These are phyloP conservation scores for Hermetia illucens DNA, from an alignment of 1,140 invertebrate genomes.

Conservation along the genomic window DNA sequence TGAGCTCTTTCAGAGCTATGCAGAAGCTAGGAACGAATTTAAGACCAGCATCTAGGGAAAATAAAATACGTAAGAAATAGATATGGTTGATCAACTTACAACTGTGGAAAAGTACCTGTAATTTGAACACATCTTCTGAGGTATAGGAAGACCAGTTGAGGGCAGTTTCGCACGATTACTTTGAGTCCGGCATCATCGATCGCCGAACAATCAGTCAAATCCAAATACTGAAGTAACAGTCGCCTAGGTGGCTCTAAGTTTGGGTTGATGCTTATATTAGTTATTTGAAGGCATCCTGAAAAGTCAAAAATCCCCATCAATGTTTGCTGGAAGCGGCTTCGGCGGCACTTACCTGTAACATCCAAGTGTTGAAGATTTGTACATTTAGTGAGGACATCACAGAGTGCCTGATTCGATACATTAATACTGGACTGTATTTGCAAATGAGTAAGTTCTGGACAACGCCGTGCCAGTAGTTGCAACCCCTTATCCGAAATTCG, in stretches of 20 bases:
- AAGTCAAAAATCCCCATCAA: conserved; percentile 4
- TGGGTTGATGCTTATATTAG: conserved; percentile 49
- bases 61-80: conserved; percentile 6
- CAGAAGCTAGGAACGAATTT: conserved; percentile 79
- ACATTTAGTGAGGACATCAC: conserved; percentile 39
- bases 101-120: conserved; percentile 41
- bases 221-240: conserved; percentile 53
- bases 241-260: conserved; percentile 42
- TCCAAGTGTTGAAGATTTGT: conserved; percentile 58
- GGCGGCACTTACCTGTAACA: conserved; percentile 58
- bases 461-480: conserved; percentile 47
- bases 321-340: too few species aligned
- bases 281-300: conserved; percentile 52
- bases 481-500: conserved; percentile 62
- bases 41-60: conserved; percentile 45
- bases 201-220: conserved; percentile 72
- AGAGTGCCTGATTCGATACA: conserved; percentile 33
- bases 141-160: conserved; percentile 77
- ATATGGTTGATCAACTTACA: not conserved
- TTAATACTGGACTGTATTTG: conserved; percentile 52
- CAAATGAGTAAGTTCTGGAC: conserved; percentile 56
- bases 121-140: conserved; percentile 72
- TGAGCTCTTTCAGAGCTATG: conserved; percentile 64
- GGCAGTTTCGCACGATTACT: conserved; percentile 69
- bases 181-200: conserved; percentile 71